Evolutionary conservation across 1,140 invertebrate genomes (phyloP), one percentile per base, ranked within the genome.

Genomic region (Cydia fagiglandana): DNA sequence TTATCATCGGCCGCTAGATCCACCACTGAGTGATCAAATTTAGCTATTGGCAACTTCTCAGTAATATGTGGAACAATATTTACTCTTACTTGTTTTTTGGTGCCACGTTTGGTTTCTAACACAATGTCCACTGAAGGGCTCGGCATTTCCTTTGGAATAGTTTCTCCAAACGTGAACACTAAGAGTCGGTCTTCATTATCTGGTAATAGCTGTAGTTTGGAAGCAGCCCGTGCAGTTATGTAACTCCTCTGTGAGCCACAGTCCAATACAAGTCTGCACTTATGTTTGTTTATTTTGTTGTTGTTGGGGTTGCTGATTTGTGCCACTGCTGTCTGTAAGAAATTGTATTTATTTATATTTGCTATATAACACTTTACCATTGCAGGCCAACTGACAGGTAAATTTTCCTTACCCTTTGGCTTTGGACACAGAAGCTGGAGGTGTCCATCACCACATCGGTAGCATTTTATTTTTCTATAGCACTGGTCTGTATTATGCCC

Each of bases 1-100:
- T 17, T 34, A 73, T 76, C 76, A 73, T 76, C 76, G 6, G 76
- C 68, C 24, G 38, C 2, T 13, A 76, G 4, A n/a, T 70, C 75
- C 13, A 47, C 45, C 3, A 47, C 12, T 38, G 38, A 38, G 38
- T 38, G 38, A 9, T 38, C 28, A 53, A 50, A 17, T 20, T 28
- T 50, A 15, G 73, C 41, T 68, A 45, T 15, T 17, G 74, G 61
- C 9, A 75, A 6, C 20, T 47, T 45, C 2, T 66, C 61, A 20
- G 56, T 66, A n/a, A 75, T 75, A 13, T 20, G 64, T 20, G 56
- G 30, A 2, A 75, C 74, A 13, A 75, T 45, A 68, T 75, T 75
- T 9, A 75, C 74, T 5, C 17, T n/a, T 20, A 75, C 4, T 20
- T 45, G 12, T 66, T 47, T 75, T 5, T 28, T 9, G n/a, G 24